A percentile compares a stretch with the other conserved stretches of the same genome.
phyloP scores from a whole-genome alignment of 2,113 vertebrate genomes.

The Macaca nemestrina region DNA sequence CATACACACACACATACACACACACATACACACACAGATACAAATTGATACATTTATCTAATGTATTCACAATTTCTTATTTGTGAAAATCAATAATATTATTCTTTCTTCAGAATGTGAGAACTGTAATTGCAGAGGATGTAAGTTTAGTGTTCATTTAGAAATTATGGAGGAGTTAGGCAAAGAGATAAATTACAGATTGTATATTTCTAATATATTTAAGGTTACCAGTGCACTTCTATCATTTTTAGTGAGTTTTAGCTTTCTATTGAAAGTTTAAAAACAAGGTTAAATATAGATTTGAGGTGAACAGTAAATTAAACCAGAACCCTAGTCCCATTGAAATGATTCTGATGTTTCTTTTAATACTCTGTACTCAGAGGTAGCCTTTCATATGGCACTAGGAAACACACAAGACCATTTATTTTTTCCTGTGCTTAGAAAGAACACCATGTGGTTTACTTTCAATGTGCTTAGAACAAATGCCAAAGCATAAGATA shows the following conservation, averaged over 20 bases:
- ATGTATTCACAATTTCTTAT: not conserved
- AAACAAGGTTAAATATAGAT: not conserved
- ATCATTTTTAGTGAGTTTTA: not conserved
- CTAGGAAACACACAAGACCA: not conserved
- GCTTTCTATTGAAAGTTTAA: not conserved
- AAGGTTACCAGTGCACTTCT: not conserved
- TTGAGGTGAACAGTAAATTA: not conserved
- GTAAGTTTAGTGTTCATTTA: not conserved
- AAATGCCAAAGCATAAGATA: not conserved
- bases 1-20: not conserved
- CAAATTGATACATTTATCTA: not conserved
- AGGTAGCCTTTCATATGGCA: not conserved
- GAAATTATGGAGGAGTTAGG: not conserved
- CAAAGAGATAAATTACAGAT: not conserved
- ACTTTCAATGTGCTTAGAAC: not conserved
- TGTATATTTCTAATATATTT: not conserved
- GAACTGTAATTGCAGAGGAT: not conserved
- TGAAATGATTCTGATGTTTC: not conserved
- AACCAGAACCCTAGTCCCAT: not conserved
- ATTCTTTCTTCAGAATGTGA: not conserved
- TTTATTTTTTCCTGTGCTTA: not conserved
- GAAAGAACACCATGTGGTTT: not conserved
- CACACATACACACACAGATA: not conserved
- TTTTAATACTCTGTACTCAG: not conserved
- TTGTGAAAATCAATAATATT: not conserved